These are phyloP conservation scores for Callosobruchus maculatus DNA, from an alignment of 2,888 invertebrate genomes.

Conservation along the genomic window DNA sequence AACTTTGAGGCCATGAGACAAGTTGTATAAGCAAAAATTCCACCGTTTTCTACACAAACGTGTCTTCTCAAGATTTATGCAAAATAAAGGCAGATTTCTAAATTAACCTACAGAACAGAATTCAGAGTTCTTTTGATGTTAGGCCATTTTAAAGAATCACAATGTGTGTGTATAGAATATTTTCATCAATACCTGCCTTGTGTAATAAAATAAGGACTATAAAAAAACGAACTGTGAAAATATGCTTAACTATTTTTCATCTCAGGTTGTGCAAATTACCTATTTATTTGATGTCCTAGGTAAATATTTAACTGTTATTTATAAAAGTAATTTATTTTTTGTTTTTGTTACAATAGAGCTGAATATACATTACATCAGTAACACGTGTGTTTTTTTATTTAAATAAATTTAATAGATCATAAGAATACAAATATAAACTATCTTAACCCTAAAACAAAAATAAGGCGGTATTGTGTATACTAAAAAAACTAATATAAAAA, in stretches of 20 bases:
- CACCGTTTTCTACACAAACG: no score
- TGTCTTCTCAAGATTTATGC: no score
- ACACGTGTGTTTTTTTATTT: slow-evolving; percentile 8
- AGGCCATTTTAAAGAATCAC: no score
- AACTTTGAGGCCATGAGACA: no score
- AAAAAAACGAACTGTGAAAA: not conserved
- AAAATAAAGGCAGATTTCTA: no score
- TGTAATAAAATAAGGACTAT: no score
- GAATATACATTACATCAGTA: not conserved
- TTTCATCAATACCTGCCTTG: no score
- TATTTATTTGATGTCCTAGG: not conserved
- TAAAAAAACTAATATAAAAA: slow-evolving; percentile 11
- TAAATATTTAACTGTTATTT: not conserved
- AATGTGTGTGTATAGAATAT: no score
- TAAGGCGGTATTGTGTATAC: slow-evolving; percentile 16
- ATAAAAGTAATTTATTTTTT: not conserved
- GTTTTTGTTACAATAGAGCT: not conserved
- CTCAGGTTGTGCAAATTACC: not conserved
- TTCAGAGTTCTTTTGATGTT: no score
- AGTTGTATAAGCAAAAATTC: no score
- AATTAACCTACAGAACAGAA: no score
- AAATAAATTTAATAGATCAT: not conserved
- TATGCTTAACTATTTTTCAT: not conserved
- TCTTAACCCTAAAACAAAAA: slow-evolving; percentile 18
- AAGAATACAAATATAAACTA: slow-evolving; percentile 24